Evolutionary conservation across 2,888 invertebrate genomes (phyloP), one percentile per base, ranked within the genome.

Genomic region (Andrena hattorfiana): DNA sequence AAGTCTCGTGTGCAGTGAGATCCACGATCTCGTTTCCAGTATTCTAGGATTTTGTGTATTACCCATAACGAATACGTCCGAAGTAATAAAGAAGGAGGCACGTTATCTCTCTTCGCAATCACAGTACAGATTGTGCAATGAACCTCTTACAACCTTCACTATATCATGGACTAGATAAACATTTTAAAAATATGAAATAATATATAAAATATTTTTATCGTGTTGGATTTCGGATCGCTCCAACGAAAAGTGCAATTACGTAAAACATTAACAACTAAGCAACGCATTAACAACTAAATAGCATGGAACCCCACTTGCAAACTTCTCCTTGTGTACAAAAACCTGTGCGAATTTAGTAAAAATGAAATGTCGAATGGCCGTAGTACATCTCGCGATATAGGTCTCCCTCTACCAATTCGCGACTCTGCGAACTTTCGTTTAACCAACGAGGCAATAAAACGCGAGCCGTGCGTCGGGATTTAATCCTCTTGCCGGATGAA

Each of bases 41-140:
- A 87, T 77, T 81, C 77, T 67, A 78, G 87, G 85, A 87, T 87
- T 83, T 79, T 71, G 71, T 77, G 78, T 87, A 87, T 85, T 85
- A 83, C 76, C 86, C 83, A 85, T 85, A 85, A 87, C 87, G 87
- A 85, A 85, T 83, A 85, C 77, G 77, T 80, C 80, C 66, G 62
- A 66, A 69, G 78, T 87, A 80, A 81, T 78, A 85, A 87, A 83
- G 69, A 51, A 76, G 70, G 59, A 70, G 76, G 62, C 42, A 67
- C 77, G 56, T 77, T 77, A 76, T 77, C 67, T 81, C 35, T 59
- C 48, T 87, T 79, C 75, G 84, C 70, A 62, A 56, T 59, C 63
- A 28, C 42, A 59, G 66, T 49, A 67, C 69, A 64, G 66, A 20
- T 63, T 70, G 66, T 66, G 62, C 81, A 66, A 48, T 49, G 64